Evolutionary conservation across 2,113 vertebrate genomes (phyloP), one percentile per base, ranked within the genome.

Genomic region (Poeciliopsis prolifica): DNA sequence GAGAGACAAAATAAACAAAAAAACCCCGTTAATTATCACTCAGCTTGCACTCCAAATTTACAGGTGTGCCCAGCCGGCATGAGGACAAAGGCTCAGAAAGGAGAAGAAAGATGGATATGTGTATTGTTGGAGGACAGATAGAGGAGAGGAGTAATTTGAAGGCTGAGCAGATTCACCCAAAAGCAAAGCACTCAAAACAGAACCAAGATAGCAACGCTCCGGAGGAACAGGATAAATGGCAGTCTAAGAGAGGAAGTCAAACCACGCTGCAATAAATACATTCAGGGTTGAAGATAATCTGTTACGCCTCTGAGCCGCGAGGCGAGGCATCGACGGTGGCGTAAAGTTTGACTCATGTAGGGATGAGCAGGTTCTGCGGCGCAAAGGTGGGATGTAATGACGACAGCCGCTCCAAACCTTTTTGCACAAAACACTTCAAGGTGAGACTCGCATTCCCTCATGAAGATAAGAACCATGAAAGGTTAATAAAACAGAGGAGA

Each of bases 81-180:
- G 44, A 75, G 42, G 78, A 66, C 60, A 70, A 82, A 72, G 42
- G 33, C 29, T 65, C 30, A 69, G 51, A 72, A 60, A 68, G 35
- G 31, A 37, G 62, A 65, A 2, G 58, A 30, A n/a, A 61, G 60
- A 48, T n/a, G 29, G 37, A 68, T 15, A 72, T 7, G 24, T 29
- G 70, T 1, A 37, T 31, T 30, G 14, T 22, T 17, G 62, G 68
- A 71, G 75, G 65, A 77, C 60, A 61, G 29, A 65, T 77, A 51
- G 66, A 63, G 35, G 31, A 31, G 33, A 42, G 40, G 70, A 40
- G 22, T 1, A 67, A 42, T 58, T 42, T 63, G 48, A 37, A 35
- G 61, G 5, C 35, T 40, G 17, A 30, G 22, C 4, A 31, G 12
- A 26, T 29, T 63, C 30, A 65, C 4, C 14, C 33, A 1, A 64